Base-by-base conservation (phyloP, 2,797 vertebrate genomes). In the Mus minutoides region DNA sequence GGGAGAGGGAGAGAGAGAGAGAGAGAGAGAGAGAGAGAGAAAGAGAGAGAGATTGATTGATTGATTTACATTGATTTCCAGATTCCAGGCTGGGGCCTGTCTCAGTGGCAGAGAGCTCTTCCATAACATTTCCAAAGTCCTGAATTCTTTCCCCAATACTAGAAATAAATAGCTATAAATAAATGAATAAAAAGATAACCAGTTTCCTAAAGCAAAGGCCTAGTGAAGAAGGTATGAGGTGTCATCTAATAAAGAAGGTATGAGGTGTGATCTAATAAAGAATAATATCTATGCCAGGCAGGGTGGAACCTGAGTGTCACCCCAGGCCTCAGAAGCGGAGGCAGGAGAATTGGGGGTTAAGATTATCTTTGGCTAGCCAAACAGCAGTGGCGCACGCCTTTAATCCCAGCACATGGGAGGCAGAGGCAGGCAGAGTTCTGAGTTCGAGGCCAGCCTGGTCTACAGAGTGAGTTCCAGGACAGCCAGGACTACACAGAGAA, bases 171-270 rank as follows among this genome's bases (percentile, higher is more conserved):
- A 49, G 26, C 52, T 2, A 77, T 6, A 62, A 78, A 62, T 17
- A 43, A 73, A 21, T 67, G 6, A 90, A 37, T 71, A 31, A 17
- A 71, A 86, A 71, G 71, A n/a, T 56, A 40, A 19, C 12, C 69
- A 90, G 21, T 92, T 49, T n/a, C 56, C 4, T 75, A 94, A 83
- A 24, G n/a, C 71, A 87, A 54, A 90, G 77, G n/a, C 31, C 91
- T 94, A 92, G 29, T 88, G 87, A 90, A 76, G 10, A 37, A 64
- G n/a, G 6, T 46, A 24, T 14, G 77, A 76, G 40, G 6, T 58
- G 31, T 22, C 73, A 24, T 88, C 17, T 90, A 88, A 62, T 64
- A 26, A 49, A 56, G 78, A n/a, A 40, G n/a, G 6, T 46, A 24
- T 14, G 77, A 76, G 40, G 6, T 58, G 31, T 22, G 77, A 24